phyloP scores from a whole-genome alignment of 2,113 vertebrate genomes.

The Athene noctua region DNA sequence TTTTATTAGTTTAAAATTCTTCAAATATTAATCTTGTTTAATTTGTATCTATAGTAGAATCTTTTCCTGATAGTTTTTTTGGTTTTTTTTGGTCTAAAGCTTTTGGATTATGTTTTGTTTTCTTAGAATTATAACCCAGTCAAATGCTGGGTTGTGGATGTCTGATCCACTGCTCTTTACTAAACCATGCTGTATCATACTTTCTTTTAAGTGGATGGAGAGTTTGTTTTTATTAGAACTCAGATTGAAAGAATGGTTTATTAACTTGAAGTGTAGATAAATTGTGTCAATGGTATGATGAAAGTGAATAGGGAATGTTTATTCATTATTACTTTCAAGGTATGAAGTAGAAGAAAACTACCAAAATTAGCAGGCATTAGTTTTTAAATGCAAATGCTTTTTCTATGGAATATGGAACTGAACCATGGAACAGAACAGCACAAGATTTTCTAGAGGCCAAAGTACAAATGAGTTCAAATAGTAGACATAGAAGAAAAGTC shows the following conservation, averaged over 20 bases:
- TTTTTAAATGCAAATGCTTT: background rate
- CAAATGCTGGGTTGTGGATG: background rate
- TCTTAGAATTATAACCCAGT: background rate
- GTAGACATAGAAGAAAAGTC: background rate
- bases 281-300: rapidly evolving
- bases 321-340: background rate
- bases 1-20: background rate
- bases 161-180: background rate
- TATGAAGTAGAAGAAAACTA: background rate
- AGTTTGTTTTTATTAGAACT: background rate
- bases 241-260: background rate
- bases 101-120: background rate
- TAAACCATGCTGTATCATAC: background rate
- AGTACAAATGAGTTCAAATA: background rate
- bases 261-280: background rate
- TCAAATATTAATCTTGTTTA: background rate
- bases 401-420: background rate
- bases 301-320: background rate
- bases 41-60: background rate
- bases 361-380: background rate
- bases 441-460: background rate
- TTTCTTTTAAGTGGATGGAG: background rate
- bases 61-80: background rate
- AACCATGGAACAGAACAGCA: background rate
- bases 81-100: background rate